Evolutionary conservation across 1,140 invertebrate species (phyloP), one percentile per base, ranked within the genome.

Genomic region (Potamilus streckersoni): DNA sequence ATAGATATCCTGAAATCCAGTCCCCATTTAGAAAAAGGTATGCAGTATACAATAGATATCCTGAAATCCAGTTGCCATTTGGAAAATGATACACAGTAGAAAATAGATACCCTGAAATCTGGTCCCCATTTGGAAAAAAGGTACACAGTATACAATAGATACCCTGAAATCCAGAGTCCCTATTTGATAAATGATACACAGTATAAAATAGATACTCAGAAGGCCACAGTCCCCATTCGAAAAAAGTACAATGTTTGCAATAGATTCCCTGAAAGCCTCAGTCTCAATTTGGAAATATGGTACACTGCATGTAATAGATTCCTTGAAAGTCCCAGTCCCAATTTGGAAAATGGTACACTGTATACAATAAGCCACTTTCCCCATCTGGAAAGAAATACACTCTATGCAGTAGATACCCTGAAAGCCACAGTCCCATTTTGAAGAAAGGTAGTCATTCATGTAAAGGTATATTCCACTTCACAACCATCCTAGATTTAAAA

Each of bases 291-390:
- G 57, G 17, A 60, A 31, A 59, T 16, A n/a, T 11, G 14, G 23
- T 27, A 11, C 63, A 20, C 92, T 94, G 65, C 95, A 92, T 91
- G 94, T 94, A 74, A 97, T 99, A 74, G 94, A 98, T 84, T 91
- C 91, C 77, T 89, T 99, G 0, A 99, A 99, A 91, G 92, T 93
- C 61, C 92, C 91, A 19, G 96, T 98, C 67, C 96, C 97, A 3
- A 97, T 99, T 74, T 99, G 97, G 97, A 99, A 99, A 90, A 98
- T 97, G 89, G 89, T 89, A 81, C 62, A 27, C 11, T 55, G 23
- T 58, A 69, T 60, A 49, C 55, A 57, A 59, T n/a, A 16, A 16
- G 60, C 63, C 61, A 23, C 17, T 31, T 31, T 31, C 17, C 23
- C n/a, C 31, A 19, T 49, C 15, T n/a, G 14, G 14, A 31, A 31